These are phyloP conservation scores for Setipinna tenuifilis DNA, from an alignment of 2,797 vertebrate species.

Conservation along the genomic window DNA sequence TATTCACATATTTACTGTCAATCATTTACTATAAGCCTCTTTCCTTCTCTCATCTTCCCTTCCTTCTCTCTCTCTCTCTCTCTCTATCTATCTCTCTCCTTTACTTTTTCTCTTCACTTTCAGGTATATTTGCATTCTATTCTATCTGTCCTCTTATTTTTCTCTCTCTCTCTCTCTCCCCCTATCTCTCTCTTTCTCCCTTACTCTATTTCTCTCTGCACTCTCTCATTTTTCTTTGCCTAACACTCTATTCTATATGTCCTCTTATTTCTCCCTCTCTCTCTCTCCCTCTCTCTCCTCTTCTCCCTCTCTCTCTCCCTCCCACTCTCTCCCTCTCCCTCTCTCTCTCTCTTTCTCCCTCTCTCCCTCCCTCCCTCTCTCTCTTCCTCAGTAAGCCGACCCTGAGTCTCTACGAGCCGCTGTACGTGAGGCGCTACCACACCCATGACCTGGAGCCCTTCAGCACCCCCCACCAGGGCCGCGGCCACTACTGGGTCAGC, in stretches of 20 bases:
- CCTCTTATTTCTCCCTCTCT: not conserved
- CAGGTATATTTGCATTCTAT: too few species aligned
- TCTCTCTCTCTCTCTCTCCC: too few species aligned
- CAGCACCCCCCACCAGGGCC: slow-evolving; percentile 61
- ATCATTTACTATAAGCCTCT: not conserved
- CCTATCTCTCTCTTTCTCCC: too few species aligned
- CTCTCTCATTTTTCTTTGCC: too few species aligned
- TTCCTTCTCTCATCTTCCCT: not conserved
- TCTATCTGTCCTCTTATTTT: too few species aligned
- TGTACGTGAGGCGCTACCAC: slow-evolving; percentile 52
- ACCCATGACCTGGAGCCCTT: slow-evolving; percentile 50
- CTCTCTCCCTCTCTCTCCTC: too few species aligned
- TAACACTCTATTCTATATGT: too few species aligned
- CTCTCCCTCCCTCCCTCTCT: slow-evolving; percentile 8
- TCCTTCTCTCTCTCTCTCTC: not conserved
- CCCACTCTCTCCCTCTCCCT: too few species aligned
- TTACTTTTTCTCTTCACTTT: not conserved
- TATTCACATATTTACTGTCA: slow-evolving; percentile 3
- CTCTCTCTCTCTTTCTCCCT: not conserved
- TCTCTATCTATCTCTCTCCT: not conserved
- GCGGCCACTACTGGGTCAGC: slow-evolving; percentile 64
- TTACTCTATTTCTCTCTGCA: too few species aligned
- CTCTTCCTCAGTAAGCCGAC: slow-evolving; percentile 51
- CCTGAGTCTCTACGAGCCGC: slow-evolving; percentile 57
- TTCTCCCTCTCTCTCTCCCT: too few species aligned